Evolutionary conservation across 2,113 vertebrate species (phyloP).

Genomic region (Lycaon pictus): DNA sequence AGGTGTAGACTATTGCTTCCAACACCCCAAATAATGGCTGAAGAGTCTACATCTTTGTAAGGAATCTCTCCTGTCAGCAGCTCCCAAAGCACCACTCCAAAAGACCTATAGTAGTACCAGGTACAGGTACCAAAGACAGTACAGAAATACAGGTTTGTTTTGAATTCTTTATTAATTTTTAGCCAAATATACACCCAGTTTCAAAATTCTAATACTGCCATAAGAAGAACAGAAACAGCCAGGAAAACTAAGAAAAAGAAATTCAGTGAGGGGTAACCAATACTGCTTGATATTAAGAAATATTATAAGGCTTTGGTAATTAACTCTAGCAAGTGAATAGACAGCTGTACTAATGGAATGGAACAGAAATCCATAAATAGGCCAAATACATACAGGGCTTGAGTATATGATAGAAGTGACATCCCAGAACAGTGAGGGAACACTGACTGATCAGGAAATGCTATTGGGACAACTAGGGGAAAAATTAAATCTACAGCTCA

Average conservation of each 20-base stretch:
- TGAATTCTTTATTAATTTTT: slow-evolving; percentile 21
- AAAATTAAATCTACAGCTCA: not conserved
- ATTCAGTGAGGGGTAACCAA: not conserved
- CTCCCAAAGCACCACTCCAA: slow-evolving; percentile 98
- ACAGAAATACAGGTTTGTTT: not conserved
- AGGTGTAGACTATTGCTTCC: slow-evolving; percentile 99
- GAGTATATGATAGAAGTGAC: not conserved
- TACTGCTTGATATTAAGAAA: not conserved
- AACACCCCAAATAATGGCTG: slow-evolving; percentile 99
- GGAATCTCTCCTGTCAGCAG: slow-evolving; percentile 98
- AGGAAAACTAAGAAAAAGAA: slow-evolving; percentile 11
- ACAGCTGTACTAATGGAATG: not conserved
- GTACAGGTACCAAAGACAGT: not conserved
- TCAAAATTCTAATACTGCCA: slow-evolving; percentile 16
- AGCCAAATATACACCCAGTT: not conserved
- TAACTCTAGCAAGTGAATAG: not conserved
- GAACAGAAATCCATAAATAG: slow-evolving; percentile 8
- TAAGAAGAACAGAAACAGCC: slow-evolving; percentile 4
- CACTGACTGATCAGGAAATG: not conserved
- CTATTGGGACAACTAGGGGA: not conserved
- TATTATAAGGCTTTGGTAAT: not conserved
- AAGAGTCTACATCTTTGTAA: slow-evolving; percentile 99
- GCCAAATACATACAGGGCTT: not conserved
- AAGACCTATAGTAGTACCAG: slow-evolving; percentile 90
- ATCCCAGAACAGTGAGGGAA: not conserved